A percentile compares a stretch with the other conserved stretches of the same genome.
Conservation (phyloP, 2,797 vertebrate genomes). For the Protonibea diacanthus region DNA sequence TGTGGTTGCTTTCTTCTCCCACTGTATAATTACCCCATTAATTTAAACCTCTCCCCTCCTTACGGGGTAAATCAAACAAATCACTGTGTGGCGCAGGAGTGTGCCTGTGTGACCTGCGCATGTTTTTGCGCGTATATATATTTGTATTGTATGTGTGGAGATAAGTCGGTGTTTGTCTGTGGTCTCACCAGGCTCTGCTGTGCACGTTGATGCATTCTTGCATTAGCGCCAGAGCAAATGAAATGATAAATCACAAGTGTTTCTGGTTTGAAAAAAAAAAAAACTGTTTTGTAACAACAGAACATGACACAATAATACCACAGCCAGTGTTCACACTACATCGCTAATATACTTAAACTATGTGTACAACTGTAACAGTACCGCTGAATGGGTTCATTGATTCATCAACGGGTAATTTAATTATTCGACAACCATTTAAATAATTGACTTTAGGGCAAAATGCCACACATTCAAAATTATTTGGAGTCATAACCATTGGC, state of each 20-base stretch:
- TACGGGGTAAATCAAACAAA: constrained; percentile 79
- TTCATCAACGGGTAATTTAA: background rate
- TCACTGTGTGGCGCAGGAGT: constrained; percentile 23
- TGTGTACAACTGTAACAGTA: background rate
- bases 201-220: constrained; percentile 24
- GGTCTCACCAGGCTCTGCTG: constrained; percentile 20
- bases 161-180: constrained; percentile 33
- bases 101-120: constrained; percentile 26
- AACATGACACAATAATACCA: constrained; percentile 22
- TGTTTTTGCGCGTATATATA: constrained; percentile 20
- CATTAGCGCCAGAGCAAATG: constrained; percentile 29
- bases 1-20: constrained; percentile 66
- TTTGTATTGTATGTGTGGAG: constrained; percentile 26
- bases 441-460: background rate
- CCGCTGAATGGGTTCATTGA: background rate
- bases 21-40: constrained; percentile 83
- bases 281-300: constrained; percentile 6
- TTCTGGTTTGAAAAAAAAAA: background rate
- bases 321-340: background rate
- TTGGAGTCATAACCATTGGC: background rate
- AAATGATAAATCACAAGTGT: constrained; percentile 15
- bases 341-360: background rate
- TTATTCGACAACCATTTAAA: background rate
- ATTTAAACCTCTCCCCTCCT: constrained; percentile 77
- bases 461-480: background rate